phyloP scores from a whole-genome alignment of 2,888 invertebrate species.

The Pollenia labialis region DNA sequence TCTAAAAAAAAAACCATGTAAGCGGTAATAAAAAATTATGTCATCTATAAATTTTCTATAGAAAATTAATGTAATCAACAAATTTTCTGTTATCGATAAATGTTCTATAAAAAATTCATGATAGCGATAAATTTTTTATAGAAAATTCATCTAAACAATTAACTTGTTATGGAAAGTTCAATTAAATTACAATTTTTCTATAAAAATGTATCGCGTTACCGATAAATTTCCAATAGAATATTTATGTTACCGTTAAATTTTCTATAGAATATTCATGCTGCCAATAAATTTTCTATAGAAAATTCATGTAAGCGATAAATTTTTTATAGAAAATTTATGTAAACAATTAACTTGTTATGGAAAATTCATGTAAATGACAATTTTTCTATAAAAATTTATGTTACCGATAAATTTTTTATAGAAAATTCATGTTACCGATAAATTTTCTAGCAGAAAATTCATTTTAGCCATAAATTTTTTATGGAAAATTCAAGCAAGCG shows the following conservation, averaged over 20 bases:
- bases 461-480: not conserved
- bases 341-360: not conserved
- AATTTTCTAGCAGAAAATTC: not conserved
- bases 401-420: not conserved
- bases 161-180: not conserved
- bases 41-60: not conserved
- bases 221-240: not conserved
- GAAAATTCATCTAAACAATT: not conserved
- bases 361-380: not conserved
- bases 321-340: not conserved
- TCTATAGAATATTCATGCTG: not conserved
- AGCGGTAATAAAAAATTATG: constrained; percentile 11
- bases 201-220: not conserved
- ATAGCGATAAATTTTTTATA: not conserved
- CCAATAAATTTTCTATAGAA: not conserved
- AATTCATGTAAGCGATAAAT: not conserved
- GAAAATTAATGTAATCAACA: not conserved
- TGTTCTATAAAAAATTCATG: not conserved
- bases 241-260: not conserved
- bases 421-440: not conserved
- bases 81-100: not conserved
- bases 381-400: not conserved
- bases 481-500: too few species aligned
- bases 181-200: not conserved
- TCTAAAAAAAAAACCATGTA: too few species aligned